A percentile compares a stretch with the other conserved stretches of the same genome.
Evolutionary conservation across 2,113 vertebrate genomes (phyloP).

Genomic region (Butorides virescens): DNA sequence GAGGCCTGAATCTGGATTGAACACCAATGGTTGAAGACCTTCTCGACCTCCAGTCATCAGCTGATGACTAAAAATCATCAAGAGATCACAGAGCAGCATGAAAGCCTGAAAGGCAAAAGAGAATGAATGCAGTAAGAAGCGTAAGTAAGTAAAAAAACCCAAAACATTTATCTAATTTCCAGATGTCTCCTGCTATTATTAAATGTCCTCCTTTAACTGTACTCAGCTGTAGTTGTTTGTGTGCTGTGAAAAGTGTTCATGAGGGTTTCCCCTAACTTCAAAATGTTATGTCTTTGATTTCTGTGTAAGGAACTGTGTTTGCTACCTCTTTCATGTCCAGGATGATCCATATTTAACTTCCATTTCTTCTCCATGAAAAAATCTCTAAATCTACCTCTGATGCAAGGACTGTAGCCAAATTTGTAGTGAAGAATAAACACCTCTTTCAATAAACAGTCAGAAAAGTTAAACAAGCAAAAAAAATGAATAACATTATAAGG

Average conservation of each 20-base stretch:
- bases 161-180: background rate
- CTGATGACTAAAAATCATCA: constrained; percentile 99
- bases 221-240: background rate
- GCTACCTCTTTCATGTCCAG: background rate
- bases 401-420: background rate
- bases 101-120: constrained; percentile 84
- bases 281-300: background rate
- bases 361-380: background rate
- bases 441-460: background rate
- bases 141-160: background rate
- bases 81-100: constrained; percentile 97
- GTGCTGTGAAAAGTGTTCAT: background rate
- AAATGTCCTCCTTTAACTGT: background rate
- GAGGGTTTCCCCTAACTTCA: background rate
- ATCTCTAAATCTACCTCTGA: background rate
- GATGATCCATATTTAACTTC: background rate
- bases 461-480: background rate
- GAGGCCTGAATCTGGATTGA: constrained; percentile 93
- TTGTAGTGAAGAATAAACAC: background rate
- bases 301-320: background rate
- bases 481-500: background rate
- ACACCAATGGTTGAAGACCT: constrained; percentile 93
- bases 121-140: background rate
- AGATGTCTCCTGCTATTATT: background rate
- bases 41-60: constrained; percentile 91